phyloP scores from a whole-genome alignment of 2,888 invertebrate species.

The Xestia ashworthii region DNA sequence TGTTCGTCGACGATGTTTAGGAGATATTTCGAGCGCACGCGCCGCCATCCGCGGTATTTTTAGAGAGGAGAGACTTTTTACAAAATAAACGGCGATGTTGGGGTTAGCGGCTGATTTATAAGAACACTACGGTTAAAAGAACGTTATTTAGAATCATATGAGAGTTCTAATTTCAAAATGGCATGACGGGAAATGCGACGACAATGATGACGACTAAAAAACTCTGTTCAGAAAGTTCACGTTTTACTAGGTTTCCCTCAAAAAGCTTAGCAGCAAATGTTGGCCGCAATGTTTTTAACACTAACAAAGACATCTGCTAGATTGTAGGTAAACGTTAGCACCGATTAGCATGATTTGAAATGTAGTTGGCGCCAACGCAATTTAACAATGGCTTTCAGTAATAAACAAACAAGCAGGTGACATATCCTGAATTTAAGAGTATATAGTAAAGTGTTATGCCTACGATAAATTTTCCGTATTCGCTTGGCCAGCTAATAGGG shows the following conservation, averaged over 20 bases:
- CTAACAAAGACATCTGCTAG: constrained; percentile 2
- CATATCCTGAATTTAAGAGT: constrained; percentile 33
- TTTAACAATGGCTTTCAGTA: constrained; percentile 7
- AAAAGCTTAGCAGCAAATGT: constrained; percentile 21
- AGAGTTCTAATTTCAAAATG: constrained; percentile 18
- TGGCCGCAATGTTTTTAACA: constrained; percentile 17
- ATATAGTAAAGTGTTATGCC: constrained; percentile 47
- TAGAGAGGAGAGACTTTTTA: constrained; percentile 88
- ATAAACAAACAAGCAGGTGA: constrained; percentile 39
- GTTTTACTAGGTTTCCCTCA: background rate
- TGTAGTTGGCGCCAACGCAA: constrained; percentile 35
- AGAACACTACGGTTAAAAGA: constrained; percentile 62
- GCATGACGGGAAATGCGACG: background rate
- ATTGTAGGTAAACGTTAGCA: constrained; percentile 22
- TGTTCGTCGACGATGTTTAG: constrained; percentile 77
- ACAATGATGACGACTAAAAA: background rate
- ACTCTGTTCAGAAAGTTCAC: background rate
- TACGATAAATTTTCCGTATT: constrained; percentile 69
- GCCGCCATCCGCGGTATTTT: constrained; percentile 86
- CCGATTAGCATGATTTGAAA: constrained; percentile 20
- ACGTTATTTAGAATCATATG: constrained; percentile 40
- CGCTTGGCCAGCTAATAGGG: constrained; percentile 76
- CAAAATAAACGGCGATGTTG: constrained; percentile 87
- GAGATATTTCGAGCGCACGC: constrained; percentile 84
- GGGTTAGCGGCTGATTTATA: constrained; percentile 83